Evolutionary conservation across 2,888 invertebrate species (phyloP), one percentile per base, ranked within the genome.

Genomic region (Lycocerus yunnanus): DNA sequence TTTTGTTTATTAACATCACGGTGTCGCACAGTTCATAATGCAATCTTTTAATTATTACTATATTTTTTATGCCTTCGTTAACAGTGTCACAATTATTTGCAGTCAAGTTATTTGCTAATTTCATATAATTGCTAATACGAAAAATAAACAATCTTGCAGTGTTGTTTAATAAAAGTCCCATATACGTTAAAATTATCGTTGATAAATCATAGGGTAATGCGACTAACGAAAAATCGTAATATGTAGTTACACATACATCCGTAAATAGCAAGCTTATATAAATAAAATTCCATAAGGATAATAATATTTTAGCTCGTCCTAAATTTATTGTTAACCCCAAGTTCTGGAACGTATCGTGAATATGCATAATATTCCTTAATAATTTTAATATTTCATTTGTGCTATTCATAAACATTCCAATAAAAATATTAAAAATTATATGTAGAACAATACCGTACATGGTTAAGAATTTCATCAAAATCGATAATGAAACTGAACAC

Each of bases 101-200:
- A n/a, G n/a, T 43, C 5, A 1, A 6, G 1, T 43, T n/a, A n/a
- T 43, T 43, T n/a, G n/a, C n/a, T 43, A 43, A 6, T 43, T 43
- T 43, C n/a, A 43, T n/a, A 2, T 43, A 43, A 43, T 6, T 43
- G 8, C n/a, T 43, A 43, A 43, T n/a, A 43, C 43, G 43, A n/a
- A n/a, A n/a, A n/a, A n/a, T 43, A 43, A 1, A 1, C 6, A n/a
- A 43, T n/a, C 43, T 43, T n/a, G 43, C 6, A n/a, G n/a, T 43
- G n/a, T n/a, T 43, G 6, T n/a, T 43, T 43, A 43, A 0, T n/a
- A 43, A 43, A 1, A n/a, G n/a, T n/a, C 0, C n/a, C 6, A 43
- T n/a, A 43, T 6, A 1, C 5, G n/a, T n/a, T 0, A n/a, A 0
- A 1, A 43, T 2, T n/a, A 13, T 1, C 0, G 6, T 43, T n/a